phyloP scores from a whole-genome alignment of 2,797 vertebrate species.

The Basileuterus tristriatus region DNA sequence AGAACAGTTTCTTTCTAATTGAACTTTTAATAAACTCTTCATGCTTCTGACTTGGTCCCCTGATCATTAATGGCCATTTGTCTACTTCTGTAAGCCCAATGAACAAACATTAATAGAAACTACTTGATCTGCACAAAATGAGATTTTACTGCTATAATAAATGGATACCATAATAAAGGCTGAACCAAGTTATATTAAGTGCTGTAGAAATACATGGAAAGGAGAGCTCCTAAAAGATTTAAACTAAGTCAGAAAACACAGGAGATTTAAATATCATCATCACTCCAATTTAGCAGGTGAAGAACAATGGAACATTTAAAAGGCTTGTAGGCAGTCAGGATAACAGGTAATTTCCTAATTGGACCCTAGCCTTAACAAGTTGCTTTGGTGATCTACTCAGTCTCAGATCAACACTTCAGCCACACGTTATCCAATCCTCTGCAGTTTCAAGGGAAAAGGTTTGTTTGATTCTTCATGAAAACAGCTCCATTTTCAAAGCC shows the following conservation, averaged over 20 bases:
- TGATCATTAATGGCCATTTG: neutral
- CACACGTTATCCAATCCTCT: neutral
- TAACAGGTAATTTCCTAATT: neutral
- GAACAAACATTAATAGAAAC: neutral
- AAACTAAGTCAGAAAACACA: neutral
- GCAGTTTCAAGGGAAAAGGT: neutral
- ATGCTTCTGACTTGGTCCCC: neutral
- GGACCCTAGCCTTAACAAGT: neutral
- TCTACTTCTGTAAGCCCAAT: neutral
- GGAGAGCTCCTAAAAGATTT: neutral
- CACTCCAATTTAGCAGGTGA: neutral
- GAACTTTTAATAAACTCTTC: neutral
- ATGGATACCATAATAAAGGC: neutral
- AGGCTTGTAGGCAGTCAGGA: neutral
- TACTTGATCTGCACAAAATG: neutral
- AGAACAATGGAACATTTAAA: neutral
- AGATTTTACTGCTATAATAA: neutral
- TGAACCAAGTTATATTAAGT: neutral
- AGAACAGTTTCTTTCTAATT: neutral
- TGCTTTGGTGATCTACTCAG: neutral
- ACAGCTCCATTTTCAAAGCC: constrained; percentile 19
- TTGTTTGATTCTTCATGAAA: neutral
- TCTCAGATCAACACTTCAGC: neutral
- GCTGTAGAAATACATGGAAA: neutral
- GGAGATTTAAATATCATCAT: neutral